These are phyloP conservation scores for Lepidochrysops patricia DNA, from an alignment of 2,888 invertebrate genomes.

Conservation along the genomic window DNA sequence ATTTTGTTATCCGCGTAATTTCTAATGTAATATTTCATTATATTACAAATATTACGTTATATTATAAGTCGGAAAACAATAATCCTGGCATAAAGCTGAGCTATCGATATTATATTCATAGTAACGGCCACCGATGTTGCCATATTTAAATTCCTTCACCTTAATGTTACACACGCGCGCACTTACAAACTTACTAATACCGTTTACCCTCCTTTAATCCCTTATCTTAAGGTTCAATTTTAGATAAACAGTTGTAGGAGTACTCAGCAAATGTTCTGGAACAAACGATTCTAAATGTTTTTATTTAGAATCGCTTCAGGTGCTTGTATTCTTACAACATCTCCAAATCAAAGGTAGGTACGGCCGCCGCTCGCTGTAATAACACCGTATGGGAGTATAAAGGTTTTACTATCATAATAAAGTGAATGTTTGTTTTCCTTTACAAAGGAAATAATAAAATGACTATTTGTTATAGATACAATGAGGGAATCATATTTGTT, in stretches of 20 bases:
- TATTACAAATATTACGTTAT: background rate
- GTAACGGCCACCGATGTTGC: constrained; percentile 63
- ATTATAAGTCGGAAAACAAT: background rate
- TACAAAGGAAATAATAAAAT: background rate
- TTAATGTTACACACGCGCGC: constrained; percentile 70
- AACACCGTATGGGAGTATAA: background rate
- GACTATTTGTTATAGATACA: background rate
- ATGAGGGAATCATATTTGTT: background rate
- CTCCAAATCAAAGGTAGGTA: constrained; percentile 19
- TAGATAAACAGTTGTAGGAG: constrained; percentile 15
- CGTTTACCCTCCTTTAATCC: constrained; percentile 23
- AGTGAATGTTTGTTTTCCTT: background rate
- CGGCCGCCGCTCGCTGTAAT: background rate
- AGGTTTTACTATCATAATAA: background rate
- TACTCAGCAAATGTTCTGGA: constrained; percentile 49
- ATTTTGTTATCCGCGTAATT: no score
- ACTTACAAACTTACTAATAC: background rate
- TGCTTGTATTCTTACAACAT: constrained; percentile 15
- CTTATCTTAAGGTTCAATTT: constrained; percentile 30
- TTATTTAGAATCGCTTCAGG: constrained; percentile 52
- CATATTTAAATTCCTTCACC: constrained; percentile 73
- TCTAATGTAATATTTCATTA: no score
- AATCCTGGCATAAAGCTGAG: constrained; percentile 28
- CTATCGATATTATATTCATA: constrained; percentile 58
- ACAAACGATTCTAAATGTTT: constrained; percentile 69